Percentiles rank a stretch among this genome's conserved stretches.
These are phyloP conservation scores for Bubo blakistoni DNA, from an alignment of 2,113 vertebrate species.

Conservation along the genomic window DNA sequence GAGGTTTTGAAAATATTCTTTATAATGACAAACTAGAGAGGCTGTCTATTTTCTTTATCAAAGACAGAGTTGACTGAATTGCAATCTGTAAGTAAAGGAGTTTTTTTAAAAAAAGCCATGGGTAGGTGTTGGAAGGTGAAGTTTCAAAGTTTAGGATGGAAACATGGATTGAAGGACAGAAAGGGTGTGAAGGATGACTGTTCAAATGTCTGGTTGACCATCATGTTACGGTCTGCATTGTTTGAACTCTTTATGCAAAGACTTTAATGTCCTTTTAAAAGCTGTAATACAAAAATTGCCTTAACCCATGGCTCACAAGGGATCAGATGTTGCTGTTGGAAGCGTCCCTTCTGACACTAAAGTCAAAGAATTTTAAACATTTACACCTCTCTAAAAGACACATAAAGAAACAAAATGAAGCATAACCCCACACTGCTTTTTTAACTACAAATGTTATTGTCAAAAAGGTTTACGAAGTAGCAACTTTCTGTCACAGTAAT, in stretches of 20 bases:
- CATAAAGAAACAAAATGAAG: background rate
- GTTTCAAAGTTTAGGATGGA: background rate
- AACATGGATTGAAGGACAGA: background rate
- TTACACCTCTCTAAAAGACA: background rate
- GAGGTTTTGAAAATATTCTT: background rate
- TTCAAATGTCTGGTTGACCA: background rate
- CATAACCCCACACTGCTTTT: background rate
- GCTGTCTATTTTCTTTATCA: background rate
- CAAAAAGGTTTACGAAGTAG: background rate
- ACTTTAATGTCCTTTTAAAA: background rate
- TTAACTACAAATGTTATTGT: background rate
- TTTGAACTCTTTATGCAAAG: background rate
- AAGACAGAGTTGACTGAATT: background rate
- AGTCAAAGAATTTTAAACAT: background rate
- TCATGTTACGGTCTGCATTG: fast-evolving
- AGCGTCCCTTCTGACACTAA: fast-evolving
- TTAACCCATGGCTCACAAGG: background rate
- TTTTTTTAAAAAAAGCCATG: fast-evolving
- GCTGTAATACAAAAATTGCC: background rate
- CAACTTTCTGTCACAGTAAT: background rate
- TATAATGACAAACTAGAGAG: background rate
- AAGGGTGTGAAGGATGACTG: background rate
- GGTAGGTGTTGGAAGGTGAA: background rate
- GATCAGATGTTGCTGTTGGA: background rate
- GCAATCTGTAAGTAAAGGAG: background rate